Evolutionary conservation across 2,888 invertebrate genomes (phyloP).

Genomic region (Patella depressa): DNA sequence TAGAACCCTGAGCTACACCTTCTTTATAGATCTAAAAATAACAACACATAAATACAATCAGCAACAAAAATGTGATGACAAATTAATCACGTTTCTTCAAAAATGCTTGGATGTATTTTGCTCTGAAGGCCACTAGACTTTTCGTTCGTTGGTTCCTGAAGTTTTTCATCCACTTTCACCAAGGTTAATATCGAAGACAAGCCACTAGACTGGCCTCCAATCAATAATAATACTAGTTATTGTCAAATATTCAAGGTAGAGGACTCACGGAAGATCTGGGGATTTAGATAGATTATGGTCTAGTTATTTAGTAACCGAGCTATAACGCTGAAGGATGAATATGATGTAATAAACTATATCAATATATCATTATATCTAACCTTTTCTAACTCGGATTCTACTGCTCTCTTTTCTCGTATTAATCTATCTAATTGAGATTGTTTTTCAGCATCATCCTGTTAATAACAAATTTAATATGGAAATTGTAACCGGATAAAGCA

Average conservation of each 20-base stretch:
- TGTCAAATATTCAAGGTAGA: too few relatives aligned
- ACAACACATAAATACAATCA: slow-evolving; percentile 3
- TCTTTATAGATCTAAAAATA: slow-evolving; percentile 58
- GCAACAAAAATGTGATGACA: not conserved
- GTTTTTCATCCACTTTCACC: too few relatives aligned
- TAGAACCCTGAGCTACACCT: slow-evolving; percentile 48
- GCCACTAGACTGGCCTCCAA: too few relatives aligned
- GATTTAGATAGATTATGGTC: too few relatives aligned
- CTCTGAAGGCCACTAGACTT: not conserved
- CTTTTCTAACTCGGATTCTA: slow-evolving; percentile 68
- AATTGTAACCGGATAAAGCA: too few relatives aligned
- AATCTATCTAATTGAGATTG: slow-evolving; percentile 64
- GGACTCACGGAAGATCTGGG: too few relatives aligned
- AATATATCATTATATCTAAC: slow-evolving; percentile 35
- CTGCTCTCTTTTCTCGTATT: slow-evolving; percentile 65
- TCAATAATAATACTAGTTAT: too few relatives aligned
- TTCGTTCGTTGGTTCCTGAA: too few relatives aligned
- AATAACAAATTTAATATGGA: slow-evolving; percentile 13
- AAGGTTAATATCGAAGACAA: too few relatives aligned
- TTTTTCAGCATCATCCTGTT: slow-evolving; percentile 61
- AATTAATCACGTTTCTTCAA: not conserved
- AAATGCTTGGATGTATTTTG: not conserved
- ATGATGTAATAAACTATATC: too few relatives aligned
- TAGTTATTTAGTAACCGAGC: too few relatives aligned
- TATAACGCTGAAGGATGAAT: too few relatives aligned